These are phyloP conservation scores for Tubiluchus corallicola DNA, from an alignment of 2,888 invertebrate species.

Conservation along the genomic window DNA sequence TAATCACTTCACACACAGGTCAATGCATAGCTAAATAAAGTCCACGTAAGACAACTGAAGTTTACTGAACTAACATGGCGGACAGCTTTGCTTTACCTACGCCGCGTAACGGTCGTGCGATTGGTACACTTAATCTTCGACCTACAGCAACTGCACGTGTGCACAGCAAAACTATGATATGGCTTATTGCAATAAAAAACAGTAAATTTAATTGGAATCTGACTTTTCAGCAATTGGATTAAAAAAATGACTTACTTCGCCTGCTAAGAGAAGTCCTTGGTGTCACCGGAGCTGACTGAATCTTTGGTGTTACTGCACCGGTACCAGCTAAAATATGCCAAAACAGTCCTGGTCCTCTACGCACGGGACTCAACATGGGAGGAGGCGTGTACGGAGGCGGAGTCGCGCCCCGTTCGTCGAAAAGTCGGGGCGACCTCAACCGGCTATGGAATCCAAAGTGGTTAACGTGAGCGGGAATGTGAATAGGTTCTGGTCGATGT, in stretches of 20 bases:
- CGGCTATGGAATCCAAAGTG: slow-evolving; percentile 33
- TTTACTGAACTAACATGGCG: no score
- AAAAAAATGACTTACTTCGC: slow-evolving; percentile 15
- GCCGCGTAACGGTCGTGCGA: no score
- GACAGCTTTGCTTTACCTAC: no score
- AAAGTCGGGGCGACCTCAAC: slow-evolving; percentile 32
- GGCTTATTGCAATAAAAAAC: no score
- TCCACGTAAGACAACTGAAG: no score
- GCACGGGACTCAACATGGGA: slow-evolving; percentile 77
- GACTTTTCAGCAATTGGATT: no score
- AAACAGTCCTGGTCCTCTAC: slow-evolving; percentile 69
- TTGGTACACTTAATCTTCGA: no score
- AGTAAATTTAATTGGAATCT: no score
- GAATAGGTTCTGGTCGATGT: slow-evolving; percentile 6
- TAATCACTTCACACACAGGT: no score
- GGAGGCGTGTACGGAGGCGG: slow-evolving; percentile 67
- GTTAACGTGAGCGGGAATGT: slow-evolving; percentile 5
- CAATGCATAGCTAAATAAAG: no score
- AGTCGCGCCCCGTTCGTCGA: slow-evolving; percentile 17
- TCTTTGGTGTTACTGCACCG: slow-evolving; percentile 17
- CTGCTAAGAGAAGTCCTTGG: slow-evolving; percentile 14
- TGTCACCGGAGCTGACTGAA: slow-evolving; percentile 25
- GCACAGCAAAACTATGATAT: no score
- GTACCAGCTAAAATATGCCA: slow-evolving; percentile 28
- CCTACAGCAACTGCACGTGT: no score